Evolutionary conservation across 2,113 vertebrate species (phyloP), one percentile per base, ranked within the genome.

Genomic region (Dryoscopus gambensis): DNA sequence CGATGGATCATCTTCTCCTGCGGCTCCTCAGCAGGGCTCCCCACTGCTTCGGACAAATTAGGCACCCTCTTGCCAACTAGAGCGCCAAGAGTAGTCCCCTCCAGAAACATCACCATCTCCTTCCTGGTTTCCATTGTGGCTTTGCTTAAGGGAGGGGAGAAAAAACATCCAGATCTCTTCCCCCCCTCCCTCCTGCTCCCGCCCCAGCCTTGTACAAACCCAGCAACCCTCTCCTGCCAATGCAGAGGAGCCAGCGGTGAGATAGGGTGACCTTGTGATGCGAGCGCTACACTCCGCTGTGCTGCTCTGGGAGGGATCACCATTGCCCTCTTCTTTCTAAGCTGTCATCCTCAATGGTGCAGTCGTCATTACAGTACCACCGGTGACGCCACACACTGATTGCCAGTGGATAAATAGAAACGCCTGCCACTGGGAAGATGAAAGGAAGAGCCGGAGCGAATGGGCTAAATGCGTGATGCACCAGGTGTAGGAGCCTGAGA

Each of bases 281-380:
- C 97, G 98, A 98, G 96, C 97, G 98, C 98, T 98, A 94, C 98
- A 96, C 98, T 98, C 98, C 95, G 98, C 98, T 97, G 98, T 98
- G 96, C 98, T 97, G 98, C 98, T 99, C 98, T 99, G 99, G 99
- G 99, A 99, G 98, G 99, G 99, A 99, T 98, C 99, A 99, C 99
- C 98, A 99, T 99, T 98, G 98, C 98, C 98, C 99, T 98, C 98
- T 98, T 98, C 98, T 98, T 98, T 98, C 97, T 98, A 98, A 99
- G 98, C 99, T 99, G 99, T 99, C 99, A 99, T 99, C 99, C 98
- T 99, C 98, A 98, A 98, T 98, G 98, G 98, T 98, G 98, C 98
- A 98, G 98, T 98, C 99, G 98, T 99, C 99, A 99, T 98, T 98
- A 98, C 98, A 98, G 98, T 98, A 98, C 98, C 98, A 98, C 98